These are phyloP conservation scores for Epistrophe eligans DNA, from an alignment of 2,888 invertebrate species.

Conservation along the genomic window DNA sequence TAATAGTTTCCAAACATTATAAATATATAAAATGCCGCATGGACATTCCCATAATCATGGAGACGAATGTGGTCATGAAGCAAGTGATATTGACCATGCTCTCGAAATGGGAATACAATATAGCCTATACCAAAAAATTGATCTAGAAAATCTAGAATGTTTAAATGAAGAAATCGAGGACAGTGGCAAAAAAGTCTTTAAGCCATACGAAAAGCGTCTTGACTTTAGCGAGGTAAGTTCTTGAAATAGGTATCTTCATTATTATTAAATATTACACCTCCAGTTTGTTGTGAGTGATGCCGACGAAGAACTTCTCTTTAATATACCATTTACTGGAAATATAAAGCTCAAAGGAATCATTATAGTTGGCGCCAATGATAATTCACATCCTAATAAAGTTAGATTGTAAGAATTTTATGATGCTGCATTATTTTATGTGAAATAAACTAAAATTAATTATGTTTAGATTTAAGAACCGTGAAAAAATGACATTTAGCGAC, in stretches of 20 bases:
- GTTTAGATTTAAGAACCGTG: conserved; percentile 94
- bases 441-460: conserved; percentile 48
- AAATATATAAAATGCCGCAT: conserved; percentile 81
- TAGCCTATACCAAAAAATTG: conserved; percentile 95
- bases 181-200: conserved; percentile 95
- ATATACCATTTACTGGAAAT: conserved; percentile 98
- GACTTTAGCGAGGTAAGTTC: conserved; percentile 88
- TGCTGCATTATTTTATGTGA: not conserved
- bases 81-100: conserved; percentile 82
- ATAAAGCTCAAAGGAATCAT: conserved; percentile 97
- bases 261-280: too few species aligned
- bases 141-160: conserved; percentile 93
- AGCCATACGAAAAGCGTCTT: conserved; percentile 94
- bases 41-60: conserved; percentile 82
- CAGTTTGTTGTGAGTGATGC: conserved; percentile 98
- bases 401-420: conserved; percentile 89
- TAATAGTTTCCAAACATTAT: not conserved
- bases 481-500: conserved; percentile 98
- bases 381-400: conserved; percentile 93
- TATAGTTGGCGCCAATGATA: conserved; percentile 94
- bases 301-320: conserved; percentile 97
- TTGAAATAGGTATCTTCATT: too few species aligned
- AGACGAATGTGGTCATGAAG: conserved; percentile 82
- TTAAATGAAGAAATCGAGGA: conserved; percentile 95
- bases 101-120: conserved; percentile 83